Base-by-base conservation (phyloP, 1,140 invertebrate species). In the Odontomachus brunneus region DNA sequence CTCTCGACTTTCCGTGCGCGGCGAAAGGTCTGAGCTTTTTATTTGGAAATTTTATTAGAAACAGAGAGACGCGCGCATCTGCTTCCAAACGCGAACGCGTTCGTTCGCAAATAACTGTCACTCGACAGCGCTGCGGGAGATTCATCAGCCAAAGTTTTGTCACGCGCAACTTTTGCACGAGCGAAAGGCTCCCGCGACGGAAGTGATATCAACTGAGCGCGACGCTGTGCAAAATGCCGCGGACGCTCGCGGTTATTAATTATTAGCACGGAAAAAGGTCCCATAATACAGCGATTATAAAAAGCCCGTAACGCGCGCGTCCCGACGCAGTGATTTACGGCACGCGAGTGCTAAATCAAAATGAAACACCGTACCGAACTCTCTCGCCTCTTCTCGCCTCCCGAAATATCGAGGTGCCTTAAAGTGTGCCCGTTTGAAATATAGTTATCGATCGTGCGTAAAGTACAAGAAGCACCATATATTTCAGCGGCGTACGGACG, bases 401-500 rank as follows among this genome's bases (percentile, higher is more conserved):
- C 0, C 69, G 22, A 17, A n/a, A 33, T 66, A 75, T 7, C 3
- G 26, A 15, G 33, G 44, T 11, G 49, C 12, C 14, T 44, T 33
- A 33, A 67, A 44, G 26, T 55, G 19, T 60, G n/a, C 11, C 3
- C 38, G 11, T 15, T 44, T 11, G n/a, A 55, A 57, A 80, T 71
- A 71, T 48, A 80, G 33, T 19, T 24, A 80, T 80, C 24, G 51
- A 57, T 19, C 22, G 19, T 29, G 19, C 65, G 22, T 67, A 69
- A 57, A 38, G 29, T 26, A 17, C 14, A 69, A 67, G 55, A 78
- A 76, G 29, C 69, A 38, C 22, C 63, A 51, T 59, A 80, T 69
- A 71, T 71, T 71, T 55, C 22, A 33, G 19, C 60, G 65, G 33
- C 62, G 33, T 38, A 29, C n/a, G 38, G 22, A 17, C 19, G 51